Evolutionary conservation across 2,888 invertebrate species (phyloP), one percentile per base, ranked within the genome.

Genomic region (Bursaphelenchus okinawaensis): DNA sequence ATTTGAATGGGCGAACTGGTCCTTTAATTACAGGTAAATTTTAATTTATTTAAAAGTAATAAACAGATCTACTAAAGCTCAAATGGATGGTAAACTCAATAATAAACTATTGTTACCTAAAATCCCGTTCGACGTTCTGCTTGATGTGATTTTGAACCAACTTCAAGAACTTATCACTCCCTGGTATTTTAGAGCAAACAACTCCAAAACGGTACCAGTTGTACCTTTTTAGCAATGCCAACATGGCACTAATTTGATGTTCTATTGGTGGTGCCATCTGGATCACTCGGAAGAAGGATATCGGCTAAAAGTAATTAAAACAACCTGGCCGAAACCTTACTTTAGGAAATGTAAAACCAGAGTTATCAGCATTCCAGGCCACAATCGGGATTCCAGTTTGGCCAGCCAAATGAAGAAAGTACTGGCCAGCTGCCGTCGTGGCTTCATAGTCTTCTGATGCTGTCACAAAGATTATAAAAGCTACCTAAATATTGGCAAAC

Each of bases 301-400:
- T 65, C 51, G 76, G 71, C 74, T 75, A 54, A 16, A 67, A 29
- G n/a, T n/a, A 7, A 20, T 9, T 24, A 57, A 19, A 50, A 16
- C 12, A 24, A 24, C 2, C 29, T 9, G 19, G 26, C 51, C n/a
- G 0, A 1, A 24, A 27, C 28, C 52, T 9, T 61, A 74, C 75
- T 66, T 75, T 76, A 19, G 75, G 72, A 31, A 79, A 76, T 4
- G 79, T 72, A 54, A 76, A 87, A 50, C 93, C 94, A 51, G 93
- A 92, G 85, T 94, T 94, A 84, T 95, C 94, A 8, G 93, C 93
- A 85, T 94, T 94, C 94, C 94, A 95, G 8, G 92, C 92, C 77
- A 94, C 92, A 61, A 94, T 92, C 77, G 94, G 94, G 83, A 94
- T 92, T 74, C 93, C 93, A 3, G 76, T 75, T 20, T 68, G 72